A percentile compares a stretch with the other conserved stretches of the same genome.
Conservation (phyloP, 2,797 vertebrate species). For the Lerista edwardsae region DNA sequence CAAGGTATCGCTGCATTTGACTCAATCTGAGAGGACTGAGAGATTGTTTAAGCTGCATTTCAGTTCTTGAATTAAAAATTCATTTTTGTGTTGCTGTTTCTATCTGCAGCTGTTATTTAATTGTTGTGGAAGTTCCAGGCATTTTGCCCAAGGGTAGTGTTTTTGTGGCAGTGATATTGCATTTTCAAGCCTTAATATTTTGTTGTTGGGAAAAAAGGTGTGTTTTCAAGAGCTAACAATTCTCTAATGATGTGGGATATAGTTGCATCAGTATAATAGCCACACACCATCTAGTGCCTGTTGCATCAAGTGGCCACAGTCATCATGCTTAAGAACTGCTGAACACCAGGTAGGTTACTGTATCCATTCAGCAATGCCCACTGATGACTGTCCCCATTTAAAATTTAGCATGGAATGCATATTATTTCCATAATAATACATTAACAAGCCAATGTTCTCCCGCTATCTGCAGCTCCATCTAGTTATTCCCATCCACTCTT, state of each 20-base stretch:
- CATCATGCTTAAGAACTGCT: background rate
- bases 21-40: background rate
- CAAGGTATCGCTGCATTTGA: too few species aligned
- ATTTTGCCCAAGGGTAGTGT: background rate
- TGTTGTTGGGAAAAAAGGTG: background rate
- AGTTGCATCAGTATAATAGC: background rate
- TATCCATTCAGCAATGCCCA: background rate
- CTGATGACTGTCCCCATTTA: too few species aligned
- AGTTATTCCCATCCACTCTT: too few species aligned
- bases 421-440: background rate
- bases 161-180: background rate
- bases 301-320: background rate
- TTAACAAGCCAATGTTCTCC: background rate
- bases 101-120: background rate
- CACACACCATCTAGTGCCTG: background rate
- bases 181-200: background rate
- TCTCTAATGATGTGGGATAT: background rate
- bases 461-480: too few species aligned
- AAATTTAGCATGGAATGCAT: too few species aligned
- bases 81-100: constrained; percentile 22
- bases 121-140: background rate
- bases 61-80: constrained; percentile 12
- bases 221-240: background rate
- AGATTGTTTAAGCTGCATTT: background rate
- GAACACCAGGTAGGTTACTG: background rate